Conservation (phyloP, 2,888 invertebrate species). For the Nephrotoma guestfalica region DNA sequence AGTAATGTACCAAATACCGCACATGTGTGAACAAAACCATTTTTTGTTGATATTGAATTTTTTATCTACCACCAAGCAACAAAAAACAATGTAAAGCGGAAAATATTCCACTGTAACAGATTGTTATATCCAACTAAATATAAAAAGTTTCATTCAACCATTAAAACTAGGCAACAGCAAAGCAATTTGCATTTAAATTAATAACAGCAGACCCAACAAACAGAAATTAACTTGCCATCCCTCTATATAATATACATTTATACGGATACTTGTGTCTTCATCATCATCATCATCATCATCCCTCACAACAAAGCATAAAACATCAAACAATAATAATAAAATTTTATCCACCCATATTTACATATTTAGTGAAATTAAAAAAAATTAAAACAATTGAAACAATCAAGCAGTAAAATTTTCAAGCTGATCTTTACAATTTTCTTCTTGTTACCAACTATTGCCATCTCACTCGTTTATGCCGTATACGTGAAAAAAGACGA, state of each 20-base stretch:
- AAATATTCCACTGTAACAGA: background rate
- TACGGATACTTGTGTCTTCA: background rate
- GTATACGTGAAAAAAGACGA: background rate
- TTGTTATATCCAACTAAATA: background rate
- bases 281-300: background rate
- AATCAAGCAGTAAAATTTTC: background rate
- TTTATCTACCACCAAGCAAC: background rate
- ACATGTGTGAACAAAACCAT: background rate
- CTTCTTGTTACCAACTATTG: background rate
- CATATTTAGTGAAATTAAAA: background rate
- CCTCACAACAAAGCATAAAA: background rate
- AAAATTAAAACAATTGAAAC: background rate
- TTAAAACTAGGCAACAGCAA: background rate
- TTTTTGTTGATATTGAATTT: background rate
- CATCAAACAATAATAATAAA: background rate
- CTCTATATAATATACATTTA: background rate
- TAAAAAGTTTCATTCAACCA: background rate
- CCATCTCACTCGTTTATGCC: background rate
- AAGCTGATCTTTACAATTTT: background rate
- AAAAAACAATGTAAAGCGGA: no score
- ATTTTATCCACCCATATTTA: background rate
- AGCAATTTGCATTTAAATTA: background rate
- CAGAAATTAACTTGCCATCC: background rate
- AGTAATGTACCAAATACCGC: background rate
- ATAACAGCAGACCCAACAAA: background rate